Evolutionary conservation across 2,113 vertebrate species (phyloP).

Genomic region (Saccopteryx leptura): DNA sequence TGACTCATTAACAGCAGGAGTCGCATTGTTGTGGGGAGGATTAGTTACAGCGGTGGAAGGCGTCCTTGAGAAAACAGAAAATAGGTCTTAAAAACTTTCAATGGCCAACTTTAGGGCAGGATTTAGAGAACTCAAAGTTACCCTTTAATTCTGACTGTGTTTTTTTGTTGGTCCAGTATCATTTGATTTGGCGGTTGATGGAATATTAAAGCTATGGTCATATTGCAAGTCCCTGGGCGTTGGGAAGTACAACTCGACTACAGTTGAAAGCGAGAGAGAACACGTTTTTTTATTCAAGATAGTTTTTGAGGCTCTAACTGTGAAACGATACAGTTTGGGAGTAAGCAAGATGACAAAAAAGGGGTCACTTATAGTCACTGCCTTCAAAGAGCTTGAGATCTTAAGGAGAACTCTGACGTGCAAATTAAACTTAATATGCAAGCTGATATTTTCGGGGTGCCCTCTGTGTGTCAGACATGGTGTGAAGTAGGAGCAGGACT

Average conservation of each 20-base stretch:
- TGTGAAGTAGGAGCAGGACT: not conserved
- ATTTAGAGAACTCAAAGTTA: constrained; percentile 73
- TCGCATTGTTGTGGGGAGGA: constrained; percentile 74
- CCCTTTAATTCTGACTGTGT: constrained; percentile 62
- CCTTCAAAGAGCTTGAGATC: not conserved
- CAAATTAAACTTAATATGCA: not conserved
- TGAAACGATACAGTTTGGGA: not conserved
- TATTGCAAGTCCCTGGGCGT: constrained; percentile 17
- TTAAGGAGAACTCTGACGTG: not conserved
- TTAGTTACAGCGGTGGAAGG: constrained; percentile 81
- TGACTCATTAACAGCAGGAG: constrained; percentile 86
- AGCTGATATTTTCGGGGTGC: not conserved
- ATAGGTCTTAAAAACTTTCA: constrained; percentile 79
- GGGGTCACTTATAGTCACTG: not conserved
- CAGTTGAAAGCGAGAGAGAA: constrained; percentile 31
- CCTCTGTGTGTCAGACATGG: not conserved
- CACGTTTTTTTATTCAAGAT: not conserved
- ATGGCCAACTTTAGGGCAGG: constrained; percentile 74
- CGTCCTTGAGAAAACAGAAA: constrained; percentile 80
- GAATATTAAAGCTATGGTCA: constrained; percentile 68
- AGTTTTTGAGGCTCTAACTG: not conserved
- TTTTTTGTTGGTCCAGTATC: not conserved
- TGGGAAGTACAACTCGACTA: not conserved
- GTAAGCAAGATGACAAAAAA: not conserved
- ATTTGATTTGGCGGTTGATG: constrained; percentile 65